Conservation (phyloP, 2,888 invertebrate species). For the Zygothrica quintamaculata region DNA sequence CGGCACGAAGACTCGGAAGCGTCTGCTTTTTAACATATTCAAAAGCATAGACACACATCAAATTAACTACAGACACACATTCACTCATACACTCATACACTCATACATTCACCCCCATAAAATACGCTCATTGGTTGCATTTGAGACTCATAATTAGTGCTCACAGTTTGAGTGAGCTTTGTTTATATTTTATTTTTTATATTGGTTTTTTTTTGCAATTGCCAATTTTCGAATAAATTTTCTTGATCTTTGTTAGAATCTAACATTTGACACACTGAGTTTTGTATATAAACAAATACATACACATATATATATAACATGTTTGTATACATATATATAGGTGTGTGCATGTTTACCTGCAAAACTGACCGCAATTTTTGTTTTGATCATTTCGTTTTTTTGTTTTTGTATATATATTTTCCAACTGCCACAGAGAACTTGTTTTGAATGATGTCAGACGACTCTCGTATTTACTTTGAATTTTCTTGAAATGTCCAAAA, state of each 20-base stretch:
- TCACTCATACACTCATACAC: conserved; percentile 12
- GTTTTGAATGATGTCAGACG: conserved; percentile 73
- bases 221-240: conserved; percentile 38
- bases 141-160: conserved; percentile 7
- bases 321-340: conserved; percentile 7
- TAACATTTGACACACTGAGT: conserved; percentile 56
- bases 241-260: conserved; percentile 30
- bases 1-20: conserved; percentile 38
- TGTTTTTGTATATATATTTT: conserved; percentile 15
- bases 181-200: conserved; percentile 30
- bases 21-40: conserved; percentile 39
- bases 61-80: conserved; percentile 2
- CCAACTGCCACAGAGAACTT: conserved; percentile 41
- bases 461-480: conserved; percentile 20
- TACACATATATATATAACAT: conserved; percentile 18
- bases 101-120: conserved; percentile 16
- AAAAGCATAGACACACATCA: conserved; percentile 17
- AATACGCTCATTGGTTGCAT: conserved; percentile 4
- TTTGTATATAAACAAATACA: conserved; percentile 19
- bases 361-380: too few species aligned
- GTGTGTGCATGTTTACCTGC: conserved; percentile 8
- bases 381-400: too few species aligned
- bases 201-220: conserved; percentile 26
- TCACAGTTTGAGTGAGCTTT: conserved; percentile 43
- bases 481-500: conserved; percentile 5